phyloP scores from a whole-genome alignment of 2,797 vertebrate species.

The Acanthurus lineatus region DNA sequence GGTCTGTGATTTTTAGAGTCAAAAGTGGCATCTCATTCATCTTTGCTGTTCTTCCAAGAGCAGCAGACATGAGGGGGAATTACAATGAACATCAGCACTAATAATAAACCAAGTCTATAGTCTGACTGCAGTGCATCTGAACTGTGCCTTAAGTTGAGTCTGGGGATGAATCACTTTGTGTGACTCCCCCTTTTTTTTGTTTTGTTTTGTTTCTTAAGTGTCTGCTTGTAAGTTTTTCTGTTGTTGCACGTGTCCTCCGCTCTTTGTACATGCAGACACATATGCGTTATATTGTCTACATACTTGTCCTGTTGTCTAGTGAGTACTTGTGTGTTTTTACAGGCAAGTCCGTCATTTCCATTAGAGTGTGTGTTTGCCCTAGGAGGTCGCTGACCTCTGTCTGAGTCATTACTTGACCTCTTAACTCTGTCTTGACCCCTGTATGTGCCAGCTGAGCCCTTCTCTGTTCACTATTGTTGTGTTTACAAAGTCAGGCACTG shows the following conservation, averaged over 20 bases:
- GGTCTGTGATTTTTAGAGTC: conserved; percentile 33
- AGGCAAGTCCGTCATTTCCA: conserved; percentile 40
- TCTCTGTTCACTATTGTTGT: conserved; percentile 1
- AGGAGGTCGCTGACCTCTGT: conserved; percentile 52
- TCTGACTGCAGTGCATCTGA: conserved; percentile 8
- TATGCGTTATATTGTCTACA: conserved; percentile 12
- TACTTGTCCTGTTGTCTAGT: neutral
- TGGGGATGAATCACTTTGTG: neutral
- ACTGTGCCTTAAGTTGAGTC: neutral
- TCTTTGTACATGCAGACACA: neutral
- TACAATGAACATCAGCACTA: conserved; percentile 46
- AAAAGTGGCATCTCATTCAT: conserved; percentile 61
- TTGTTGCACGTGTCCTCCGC: neutral
- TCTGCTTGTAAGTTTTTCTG: conserved; percentile 7
- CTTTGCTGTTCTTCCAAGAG: conserved; percentile 39
- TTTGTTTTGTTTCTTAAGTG: neutral
- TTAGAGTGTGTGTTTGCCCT: conserved; percentile 33
- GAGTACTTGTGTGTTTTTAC: conserved; percentile 15
- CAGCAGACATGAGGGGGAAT: conserved; percentile 4
- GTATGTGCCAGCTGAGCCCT: conserved; percentile 71
- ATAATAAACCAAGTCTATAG: conserved; percentile 38
- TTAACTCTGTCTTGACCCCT: conserved; percentile 60
- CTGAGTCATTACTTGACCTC: conserved; percentile 68
- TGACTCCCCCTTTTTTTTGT: neutral
- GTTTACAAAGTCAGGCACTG: neutral